These are phyloP conservation scores for Meles meles DNA, from an alignment of 2,113 vertebrate species.

Conservation along the genomic window DNA sequence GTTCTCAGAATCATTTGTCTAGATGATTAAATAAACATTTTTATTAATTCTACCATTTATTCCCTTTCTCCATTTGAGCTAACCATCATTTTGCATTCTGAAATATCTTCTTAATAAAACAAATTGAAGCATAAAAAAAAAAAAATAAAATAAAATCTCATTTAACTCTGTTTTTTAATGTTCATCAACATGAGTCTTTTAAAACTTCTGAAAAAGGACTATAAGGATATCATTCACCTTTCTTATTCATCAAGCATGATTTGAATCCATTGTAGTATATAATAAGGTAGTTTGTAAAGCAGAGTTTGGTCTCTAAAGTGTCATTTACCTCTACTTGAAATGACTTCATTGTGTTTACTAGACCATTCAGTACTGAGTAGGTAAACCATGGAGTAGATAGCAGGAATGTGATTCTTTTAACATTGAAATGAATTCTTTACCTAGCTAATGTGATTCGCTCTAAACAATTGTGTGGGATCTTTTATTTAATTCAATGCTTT, in stretches of 20 bases:
- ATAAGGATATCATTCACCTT: neutral
- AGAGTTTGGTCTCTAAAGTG: conserved; percentile 28
- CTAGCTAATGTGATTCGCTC: neutral
- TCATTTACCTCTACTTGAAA: neutral
- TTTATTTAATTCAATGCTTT: neutral
- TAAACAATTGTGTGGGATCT: neutral
- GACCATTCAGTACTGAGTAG: neutral
- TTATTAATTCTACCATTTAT: neutral
- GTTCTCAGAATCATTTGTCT: neutral
- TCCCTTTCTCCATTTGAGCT: neutral
- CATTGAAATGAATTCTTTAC: neutral
- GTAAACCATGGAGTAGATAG: neutral
- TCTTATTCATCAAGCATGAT: conserved; percentile 20
- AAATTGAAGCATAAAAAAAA: neutral
- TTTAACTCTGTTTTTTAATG: neutral
- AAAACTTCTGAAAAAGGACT: neutral
- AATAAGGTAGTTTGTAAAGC: conserved; percentile 6
- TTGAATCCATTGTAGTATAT: conserved; percentile 1
- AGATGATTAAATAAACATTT: neutral
- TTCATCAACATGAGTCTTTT: neutral
- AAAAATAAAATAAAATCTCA: no score
- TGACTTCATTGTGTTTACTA: neutral
- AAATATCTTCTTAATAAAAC: neutral
- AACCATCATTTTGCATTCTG: neutral
- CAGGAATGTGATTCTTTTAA: neutral